Evolutionary conservation across 2,797 vertebrate genomes (phyloP), one percentile per base, ranked within the genome.

Genomic region (Chelidonichthys spinosus): DNA sequence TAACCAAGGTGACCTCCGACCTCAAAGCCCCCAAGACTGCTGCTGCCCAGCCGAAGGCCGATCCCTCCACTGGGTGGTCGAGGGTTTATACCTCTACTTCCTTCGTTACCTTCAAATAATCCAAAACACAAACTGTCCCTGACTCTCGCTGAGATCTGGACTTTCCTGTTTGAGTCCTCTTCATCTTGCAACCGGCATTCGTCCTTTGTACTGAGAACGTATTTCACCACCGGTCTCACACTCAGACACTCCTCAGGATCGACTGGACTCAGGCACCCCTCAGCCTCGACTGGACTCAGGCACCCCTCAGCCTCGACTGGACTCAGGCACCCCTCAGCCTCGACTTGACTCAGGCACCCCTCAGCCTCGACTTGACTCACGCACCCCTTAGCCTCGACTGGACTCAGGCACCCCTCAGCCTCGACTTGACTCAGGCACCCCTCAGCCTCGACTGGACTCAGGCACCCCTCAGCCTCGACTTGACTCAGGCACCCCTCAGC

Each of bases 171-270:
- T 33, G n/a, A 56, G 25, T 35, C 56, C 0, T 32, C 35, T 50
- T 54, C 25, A 25, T 25, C 66, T 47, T 43, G 18, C 14, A 43
- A 65, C 43, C 60, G 71, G 5, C 33, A 13, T 4, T 77, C 72
- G n/a, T 76, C 72, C 25, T 62, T 80, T 32, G 79, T 46, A 4
- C 60, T 69, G 0, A 88, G 46, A 43, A 74, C 9, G 40, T 72
- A 78, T 58, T 66, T 85, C 59, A 81, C 75, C 0, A 69, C 70
- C 17, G 74, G 81, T 46, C 46, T 66, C 3, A 74, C 59, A 0
- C 54, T 69, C 0, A 43, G n/a, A 33, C 18, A 49, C 25, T 2
- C 25, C 25, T 25, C 25, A 25, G 25, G 1, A 25, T 25, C 2
- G 2, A 25, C 25, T 25, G 25, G 25, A 25, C 25, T 25, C 25